phyloP scores from a whole-genome alignment of 1,140 invertebrate genomes.

The Dysdera silvatica region DNA sequence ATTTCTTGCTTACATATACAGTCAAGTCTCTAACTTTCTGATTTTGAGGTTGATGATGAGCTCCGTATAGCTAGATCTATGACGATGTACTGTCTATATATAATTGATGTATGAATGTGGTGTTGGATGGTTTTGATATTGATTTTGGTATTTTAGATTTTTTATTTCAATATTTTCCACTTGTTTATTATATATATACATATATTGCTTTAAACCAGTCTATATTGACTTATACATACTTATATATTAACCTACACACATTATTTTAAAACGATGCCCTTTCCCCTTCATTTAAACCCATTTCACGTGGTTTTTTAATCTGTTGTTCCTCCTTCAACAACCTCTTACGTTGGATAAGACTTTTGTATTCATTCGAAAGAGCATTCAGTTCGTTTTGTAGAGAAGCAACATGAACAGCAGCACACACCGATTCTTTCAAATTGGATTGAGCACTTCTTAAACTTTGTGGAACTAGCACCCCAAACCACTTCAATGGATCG shows the following conservation, averaged over 20 bases:
- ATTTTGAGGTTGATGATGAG: too few relatives aligned
- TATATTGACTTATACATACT: not conserved
- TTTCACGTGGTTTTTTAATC: not conserved
- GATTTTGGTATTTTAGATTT: not conserved
- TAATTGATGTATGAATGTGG: not conserved
- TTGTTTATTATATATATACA: not conserved
- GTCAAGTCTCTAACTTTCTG: not conserved
- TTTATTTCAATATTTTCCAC: not conserved
- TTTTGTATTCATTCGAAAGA: not conserved
- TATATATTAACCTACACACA: not conserved
- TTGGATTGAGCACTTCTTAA: conserved; percentile 57
- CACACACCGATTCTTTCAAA: conserved; percentile 56
- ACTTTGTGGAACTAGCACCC: conserved; percentile 61
- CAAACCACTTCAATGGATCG: conserved; percentile 66
- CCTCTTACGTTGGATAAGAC: too few relatives aligned
- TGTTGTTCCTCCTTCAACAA: too few relatives aligned
- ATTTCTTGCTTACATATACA: not conserved
- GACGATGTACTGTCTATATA: too few relatives aligned
- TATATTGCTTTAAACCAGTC: not conserved
- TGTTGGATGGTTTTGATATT: not conserved
- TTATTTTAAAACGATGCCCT: not conserved
- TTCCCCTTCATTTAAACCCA: not conserved
- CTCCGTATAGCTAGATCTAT: too few relatives aligned
- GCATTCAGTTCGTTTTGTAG: conserved; percentile 44
- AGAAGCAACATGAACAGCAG: conserved; percentile 55